phyloP scores from a whole-genome alignment of 2,113 vertebrate genomes.

The Fregetta grallaria region DNA sequence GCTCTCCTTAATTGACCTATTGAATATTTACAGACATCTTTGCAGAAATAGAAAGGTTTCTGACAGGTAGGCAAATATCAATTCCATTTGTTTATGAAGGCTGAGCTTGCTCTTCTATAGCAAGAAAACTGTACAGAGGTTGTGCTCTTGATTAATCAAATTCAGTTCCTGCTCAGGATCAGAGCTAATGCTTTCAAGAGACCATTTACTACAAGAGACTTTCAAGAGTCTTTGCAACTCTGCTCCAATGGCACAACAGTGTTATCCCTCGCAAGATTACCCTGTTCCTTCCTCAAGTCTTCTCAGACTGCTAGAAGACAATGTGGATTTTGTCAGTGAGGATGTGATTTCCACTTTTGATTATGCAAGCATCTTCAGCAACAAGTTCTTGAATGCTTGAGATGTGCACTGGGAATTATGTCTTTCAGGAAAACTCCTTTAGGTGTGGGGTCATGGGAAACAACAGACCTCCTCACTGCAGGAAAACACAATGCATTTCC shows the following conservation, averaged over 20 bases:
- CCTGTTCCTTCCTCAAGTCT: neutral
- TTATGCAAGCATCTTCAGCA: neutral
- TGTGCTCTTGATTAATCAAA: neutral
- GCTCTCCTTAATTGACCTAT: neutral
- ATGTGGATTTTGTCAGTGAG: neutral
- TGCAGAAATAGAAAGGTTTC: neutral
- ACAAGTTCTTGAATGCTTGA: neutral
- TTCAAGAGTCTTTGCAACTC: neutral
- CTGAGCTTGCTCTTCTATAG: neutral
- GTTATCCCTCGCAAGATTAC: neutral
- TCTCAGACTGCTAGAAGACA: neutral
- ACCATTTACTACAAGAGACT: neutral
- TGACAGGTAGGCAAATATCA: neutral
- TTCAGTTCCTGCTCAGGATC: neutral
- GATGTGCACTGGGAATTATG: neutral
- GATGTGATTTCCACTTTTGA: neutral
- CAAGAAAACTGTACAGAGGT: neutral
- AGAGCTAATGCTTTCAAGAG: neutral
- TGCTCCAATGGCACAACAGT: neutral
- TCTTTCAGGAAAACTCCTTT: neutral
- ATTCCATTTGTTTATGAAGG: neutral
- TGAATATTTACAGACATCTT: neutral
- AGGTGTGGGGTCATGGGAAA: neutral
- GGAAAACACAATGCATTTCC: neutral
- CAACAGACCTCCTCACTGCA: neutral